Evolutionary conservation across 2,113 vertebrate genomes (phyloP), one percentile per base, ranked within the genome.

Genomic region (Heliornis fulica): DNA sequence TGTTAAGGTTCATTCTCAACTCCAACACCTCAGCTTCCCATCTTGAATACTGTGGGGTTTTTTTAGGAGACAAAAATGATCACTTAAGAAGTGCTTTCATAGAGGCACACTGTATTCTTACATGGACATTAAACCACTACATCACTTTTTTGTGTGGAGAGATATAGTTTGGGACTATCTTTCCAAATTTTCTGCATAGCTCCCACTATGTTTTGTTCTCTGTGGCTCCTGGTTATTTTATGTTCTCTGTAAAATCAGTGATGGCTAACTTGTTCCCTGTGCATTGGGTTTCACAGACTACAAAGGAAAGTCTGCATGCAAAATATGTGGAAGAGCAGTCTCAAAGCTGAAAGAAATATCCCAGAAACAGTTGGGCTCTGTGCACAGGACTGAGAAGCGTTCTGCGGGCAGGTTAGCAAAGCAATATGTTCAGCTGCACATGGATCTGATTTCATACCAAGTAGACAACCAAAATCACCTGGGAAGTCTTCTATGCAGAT

Each of bases 391-490:
- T 82, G 78, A 92, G 65, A 69, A 94, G 86, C 1, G 0, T 95
- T 97, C 83, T 93, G 77, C 43, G 83, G 83, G 60, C 60, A 88
- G 77, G 68, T 92, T 89, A 96, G 81, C 68, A 83, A 84, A 64
- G 66, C 70, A 87, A 83, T 26, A 34, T 5, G 0, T 90, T 94
- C 79, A 94, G 45, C 70, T 81, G 69, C 69, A 69, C 88, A 43
- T 72, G 40, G 74, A 93, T 84, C 63, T 89, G 87, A 96, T 93
- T 95, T 94, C 38, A 6, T 78, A 93, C 81, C 90, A 93, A 95
- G 63, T 51, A 90, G 60, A 80, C 64, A 74, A 81, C 79, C 20
- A 60, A 26, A 92, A 87, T 61, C n/a, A 80, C 74, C 88, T 92
- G 60, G 75, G n/a, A 41, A 78, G 40, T 86, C 32, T 83, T 93